Base-by-base conservation (phyloP, 2,113 vertebrate genomes). In the Thinocorus orbignyianus region DNA sequence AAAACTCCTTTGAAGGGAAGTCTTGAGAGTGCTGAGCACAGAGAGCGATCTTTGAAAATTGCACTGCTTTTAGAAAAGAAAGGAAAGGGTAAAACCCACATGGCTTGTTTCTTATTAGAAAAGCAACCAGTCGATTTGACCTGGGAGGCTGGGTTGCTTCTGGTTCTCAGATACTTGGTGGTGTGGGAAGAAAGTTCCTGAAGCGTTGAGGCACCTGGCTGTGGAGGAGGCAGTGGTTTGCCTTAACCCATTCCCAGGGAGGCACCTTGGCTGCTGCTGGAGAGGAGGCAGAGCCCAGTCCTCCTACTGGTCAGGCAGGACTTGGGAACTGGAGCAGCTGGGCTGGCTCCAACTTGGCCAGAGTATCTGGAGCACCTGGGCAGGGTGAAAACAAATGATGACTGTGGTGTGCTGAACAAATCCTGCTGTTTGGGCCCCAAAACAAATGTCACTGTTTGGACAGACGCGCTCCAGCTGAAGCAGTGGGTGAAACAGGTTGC, bases 361-460 rank as follows among this genome's bases (percentile, higher is more conserved):
- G 28, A 68, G 60, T 71, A 30, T 35, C 52, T 19, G 33, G 46
- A 77, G 41, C 58, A 2, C 70, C 31, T 17, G 69, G 35, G 23
- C 52, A 62, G 71, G 33, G 46, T 10, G 0, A 31, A 42, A 55
- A 39, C 14, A 31, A 17, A 26, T 31, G 1, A 15, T 20, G 24
- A 2, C 5, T 19, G 4, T 64, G 69, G 31, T 11, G 17, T 46
- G 49, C 69, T 28, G 62, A 13, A 35, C 31, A 18, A 44, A 51
- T 46, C 37, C 26, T 58, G 20, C 68, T 31, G 0, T 17, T 55
- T 15, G 22, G n/a, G 44, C 60, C 42, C 17, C 37, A 4, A 81
- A 25, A 3, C 39, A 13, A 51, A 31, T 1, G 0, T 19, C 57
- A 1, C 55, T 31, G 28, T 54, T 37, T 11, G 73, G 73, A n/a